Evolutionary conservation across 2,113 vertebrate species (phyloP).

Genomic region (Pithys albifrons): DNA sequence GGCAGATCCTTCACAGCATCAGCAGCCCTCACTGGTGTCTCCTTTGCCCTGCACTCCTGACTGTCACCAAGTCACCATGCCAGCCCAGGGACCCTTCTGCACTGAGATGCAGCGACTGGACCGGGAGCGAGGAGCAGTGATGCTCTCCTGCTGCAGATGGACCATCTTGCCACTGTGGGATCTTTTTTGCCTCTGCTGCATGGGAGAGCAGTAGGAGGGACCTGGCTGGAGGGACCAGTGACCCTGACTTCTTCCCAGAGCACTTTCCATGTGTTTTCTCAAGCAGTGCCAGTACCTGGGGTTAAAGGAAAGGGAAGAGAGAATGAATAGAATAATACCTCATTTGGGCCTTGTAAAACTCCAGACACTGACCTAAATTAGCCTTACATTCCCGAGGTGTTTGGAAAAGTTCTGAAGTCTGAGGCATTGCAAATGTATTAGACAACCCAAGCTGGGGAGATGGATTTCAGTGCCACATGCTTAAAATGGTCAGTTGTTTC

Average conservation of each 20-base stretch:
- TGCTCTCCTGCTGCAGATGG: neutral
- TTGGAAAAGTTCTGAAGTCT: constrained; percentile 24
- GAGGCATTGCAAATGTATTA: neutral
- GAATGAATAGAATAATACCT: neutral
- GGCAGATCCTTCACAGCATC: neutral
- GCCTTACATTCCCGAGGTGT: neutral
- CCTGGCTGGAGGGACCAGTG: neutral
- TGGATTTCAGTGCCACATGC: neutral
- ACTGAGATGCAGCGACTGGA: neutral
- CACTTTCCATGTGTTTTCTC: neutral
- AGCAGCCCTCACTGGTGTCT: neutral
- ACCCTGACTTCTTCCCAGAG: neutral
- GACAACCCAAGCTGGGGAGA: neutral
- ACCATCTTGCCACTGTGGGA: accelerated
- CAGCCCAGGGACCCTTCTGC: neutral
- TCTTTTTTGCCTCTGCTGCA: neutral
- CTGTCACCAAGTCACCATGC: neutral
- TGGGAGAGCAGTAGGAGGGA: neutral
- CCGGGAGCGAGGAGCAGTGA: neutral
- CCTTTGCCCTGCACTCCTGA: neutral
- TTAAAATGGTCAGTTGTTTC: neutral
- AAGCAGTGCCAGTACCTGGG: neutral
- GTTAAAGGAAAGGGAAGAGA: neutral
- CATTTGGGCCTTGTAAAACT: neutral
- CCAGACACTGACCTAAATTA: neutral